Evolutionary conservation across 2,113 vertebrate species (phyloP).

Genomic region (mouse (Mus musculus)): DNA sequence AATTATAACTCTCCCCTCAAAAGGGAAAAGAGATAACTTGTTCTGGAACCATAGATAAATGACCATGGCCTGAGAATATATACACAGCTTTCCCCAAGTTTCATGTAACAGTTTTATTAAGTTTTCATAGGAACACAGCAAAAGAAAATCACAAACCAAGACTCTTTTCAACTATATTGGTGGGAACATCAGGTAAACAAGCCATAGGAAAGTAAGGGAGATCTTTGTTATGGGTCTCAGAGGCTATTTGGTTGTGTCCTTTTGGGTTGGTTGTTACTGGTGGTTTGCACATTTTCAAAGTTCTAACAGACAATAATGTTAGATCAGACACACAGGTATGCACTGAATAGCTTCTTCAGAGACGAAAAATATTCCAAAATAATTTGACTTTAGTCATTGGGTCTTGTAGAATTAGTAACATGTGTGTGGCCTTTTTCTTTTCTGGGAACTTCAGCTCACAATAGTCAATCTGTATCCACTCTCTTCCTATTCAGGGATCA

Average conservation of each 20-base stretch:
- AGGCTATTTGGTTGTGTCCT: neutral
- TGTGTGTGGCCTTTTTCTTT: neutral
- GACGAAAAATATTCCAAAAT: neutral
- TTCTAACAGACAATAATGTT: neutral
- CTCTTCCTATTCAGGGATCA: neutral
- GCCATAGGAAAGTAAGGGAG: no score
- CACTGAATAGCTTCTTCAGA: neutral
- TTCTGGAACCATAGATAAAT: neutral
- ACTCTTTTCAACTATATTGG: neutral
- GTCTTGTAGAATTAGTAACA: neutral
- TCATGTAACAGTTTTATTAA: neutral
- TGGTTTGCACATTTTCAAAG: neutral
- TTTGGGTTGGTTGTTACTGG: no score
- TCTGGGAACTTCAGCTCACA: neutral
- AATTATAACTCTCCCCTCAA: neutral
- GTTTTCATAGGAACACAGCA: neutral
- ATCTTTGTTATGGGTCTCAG: neutral
- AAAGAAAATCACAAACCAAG: neutral
- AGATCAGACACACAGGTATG: neutral
- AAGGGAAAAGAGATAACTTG: neutral
- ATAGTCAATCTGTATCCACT: neutral
- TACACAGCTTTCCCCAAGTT: neutral
- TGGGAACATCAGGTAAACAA: neutral
- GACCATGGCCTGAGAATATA: neutral
- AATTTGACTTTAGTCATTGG: neutral